Evolutionary conservation across 2,888 invertebrate genomes (phyloP), one percentile per base, ranked within the genome.

Genomic region (Pemphredon lugubris): DNA sequence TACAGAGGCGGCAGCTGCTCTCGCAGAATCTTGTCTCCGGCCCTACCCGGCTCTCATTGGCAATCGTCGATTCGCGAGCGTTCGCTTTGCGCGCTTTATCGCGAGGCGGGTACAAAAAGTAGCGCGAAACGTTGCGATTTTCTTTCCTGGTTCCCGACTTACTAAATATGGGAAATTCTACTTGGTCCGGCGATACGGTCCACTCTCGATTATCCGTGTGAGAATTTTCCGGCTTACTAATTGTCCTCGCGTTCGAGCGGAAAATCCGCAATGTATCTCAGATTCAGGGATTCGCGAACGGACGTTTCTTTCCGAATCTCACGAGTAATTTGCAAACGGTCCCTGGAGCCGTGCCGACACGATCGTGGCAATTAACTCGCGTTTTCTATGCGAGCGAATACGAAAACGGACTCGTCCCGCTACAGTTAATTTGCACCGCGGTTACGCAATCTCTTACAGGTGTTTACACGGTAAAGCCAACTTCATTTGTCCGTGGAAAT

Each of bases 401-500:
- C 34, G n/a, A 34, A 34, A 34, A n/a, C 34, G 11, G 3, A 4
- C 4, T n/a, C 11, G n/a, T 11, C 9, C 4, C 42, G 11, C n/a
- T 34, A 9, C 13, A 47, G 53, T 53, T 53, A 57, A 63, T 69
- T 48, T 47, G 47, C 51, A 13, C 11, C 18, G n/a, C 26, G 37
- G 18, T 76, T 39, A 39, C 63, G 21, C 44, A 30, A 64, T 69
- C 53, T 21, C 23, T 59, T 50, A 65, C 65, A 64, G 54, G 64
- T 44, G 58, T 75, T 65, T 54, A 48, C 58, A 75, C 50, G 66
- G 23, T 16, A 40, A 18, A 48, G 60, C 64, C 64, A 57, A 60
- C 45, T 64, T 78, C 61, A 64, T 57, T 73, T 65, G 74, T 59
- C 65, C 65, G 69, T 69, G 64, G 67, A 73, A 66, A 73, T 61